A percentile compares a stretch with the other conserved stretches of the same genome.
Evolutionary conservation across 2,797 vertebrate species (phyloP).

Genomic region (Halcyon chelicuti): DNA sequence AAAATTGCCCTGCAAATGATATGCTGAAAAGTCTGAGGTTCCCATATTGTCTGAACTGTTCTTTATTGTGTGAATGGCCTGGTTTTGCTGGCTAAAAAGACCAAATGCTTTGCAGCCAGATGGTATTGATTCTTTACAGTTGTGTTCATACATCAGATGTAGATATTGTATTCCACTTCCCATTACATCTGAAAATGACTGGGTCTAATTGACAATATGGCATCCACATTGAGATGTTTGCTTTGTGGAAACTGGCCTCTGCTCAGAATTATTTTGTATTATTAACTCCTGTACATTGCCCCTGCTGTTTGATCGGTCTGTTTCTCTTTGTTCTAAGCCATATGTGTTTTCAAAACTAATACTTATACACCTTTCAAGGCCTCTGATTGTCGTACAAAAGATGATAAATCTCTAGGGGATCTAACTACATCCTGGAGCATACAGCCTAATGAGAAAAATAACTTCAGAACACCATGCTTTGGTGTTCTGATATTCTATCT

Average conservation of each 20-base stretch:
- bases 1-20: slow-evolving; percentile 38
- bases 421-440: slow-evolving; percentile 58
- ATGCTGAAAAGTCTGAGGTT: slow-evolving; percentile 48
- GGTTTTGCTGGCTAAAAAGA: slow-evolving; percentile 38
- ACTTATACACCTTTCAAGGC: slow-evolving; percentile 73
- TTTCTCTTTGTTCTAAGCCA: slow-evolving; percentile 70
- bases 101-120: slow-evolving; percentile 51
- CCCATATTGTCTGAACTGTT: slow-evolving; percentile 28
- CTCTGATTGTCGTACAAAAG: slow-evolving; percentile 63
- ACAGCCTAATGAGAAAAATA: slow-evolving; percentile 71
- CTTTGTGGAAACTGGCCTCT: slow-evolving; percentile 63
- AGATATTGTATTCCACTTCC: slow-evolving; percentile 74
- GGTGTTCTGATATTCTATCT: slow-evolving; percentile 63
- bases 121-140: slow-evolving; percentile 75
- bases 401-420: slow-evolving; percentile 52
- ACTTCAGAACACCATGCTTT: slow-evolving; percentile 55
- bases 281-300: slow-evolving; percentile 62
- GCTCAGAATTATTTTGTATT: slow-evolving; percentile 70
- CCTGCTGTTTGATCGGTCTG: slow-evolving; percentile 66
- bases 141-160: slow-evolving; percentile 71
- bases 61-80: not conserved
- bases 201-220: slow-evolving; percentile 71
- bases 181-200: slow-evolving; percentile 70
- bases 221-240: slow-evolving; percentile 66
- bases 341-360: slow-evolving; percentile 73